phyloP scores from a whole-genome alignment of 2,113 vertebrate genomes.

The Anguilla rostrata region DNA sequence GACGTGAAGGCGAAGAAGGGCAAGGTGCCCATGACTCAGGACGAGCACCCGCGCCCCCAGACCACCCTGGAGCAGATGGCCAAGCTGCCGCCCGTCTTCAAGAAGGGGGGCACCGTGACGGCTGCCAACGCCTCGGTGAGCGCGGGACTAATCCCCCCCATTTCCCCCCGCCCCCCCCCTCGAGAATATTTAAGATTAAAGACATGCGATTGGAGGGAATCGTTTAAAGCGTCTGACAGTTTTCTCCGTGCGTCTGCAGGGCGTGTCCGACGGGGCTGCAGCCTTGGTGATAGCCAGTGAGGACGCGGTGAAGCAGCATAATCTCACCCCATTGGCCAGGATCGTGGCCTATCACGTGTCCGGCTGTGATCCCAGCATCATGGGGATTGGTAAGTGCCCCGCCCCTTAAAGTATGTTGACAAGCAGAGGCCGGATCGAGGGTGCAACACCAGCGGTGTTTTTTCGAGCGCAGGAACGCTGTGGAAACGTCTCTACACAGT shows the following conservation, averaged over 20 bases:
- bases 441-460: not conserved
- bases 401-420: not conserved
- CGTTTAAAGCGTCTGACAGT: not conserved
- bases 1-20: slow-evolving; percentile 91
- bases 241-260: slow-evolving; percentile 61
- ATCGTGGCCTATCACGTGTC: slow-evolving; percentile 84
- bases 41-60: slow-evolving; percentile 90
- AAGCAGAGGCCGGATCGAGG: not conserved
- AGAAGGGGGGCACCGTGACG: slow-evolving; percentile 90
- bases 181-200: no score
- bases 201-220: not conserved
- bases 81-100: slow-evolving; percentile 86
- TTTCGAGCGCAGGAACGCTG: no score
- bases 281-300: slow-evolving; percentile 89
- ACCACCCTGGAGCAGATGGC: slow-evolving; percentile 85
- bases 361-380: slow-evolving; percentile 94
- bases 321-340: slow-evolving; percentile 87
- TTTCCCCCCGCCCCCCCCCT: not conserved
- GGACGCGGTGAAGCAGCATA: slow-evolving; percentile 86
- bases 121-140: slow-evolving; percentile 94
- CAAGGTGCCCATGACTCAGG: slow-evolving; percentile 79
- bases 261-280: slow-evolving; percentile 90
- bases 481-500: no score
- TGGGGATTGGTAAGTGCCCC: slow-evolving; percentile 89
- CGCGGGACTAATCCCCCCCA: not conserved